Base-by-base conservation (phyloP, 2,797 vertebrate genomes). In the Gallinago solitaria region DNA sequence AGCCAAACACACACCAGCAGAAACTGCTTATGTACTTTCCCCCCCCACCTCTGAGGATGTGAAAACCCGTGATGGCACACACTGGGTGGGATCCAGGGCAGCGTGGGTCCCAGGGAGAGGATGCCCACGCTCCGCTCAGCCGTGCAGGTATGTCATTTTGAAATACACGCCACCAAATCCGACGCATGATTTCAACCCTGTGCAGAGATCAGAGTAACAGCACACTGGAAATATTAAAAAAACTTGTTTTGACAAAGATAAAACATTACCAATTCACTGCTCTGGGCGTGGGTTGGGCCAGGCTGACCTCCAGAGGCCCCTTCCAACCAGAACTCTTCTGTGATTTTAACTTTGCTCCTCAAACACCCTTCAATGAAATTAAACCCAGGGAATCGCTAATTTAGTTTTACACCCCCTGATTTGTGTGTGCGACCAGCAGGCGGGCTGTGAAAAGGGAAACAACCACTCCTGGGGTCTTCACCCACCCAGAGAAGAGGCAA, bases 191-290 rank as follows among this genome's bases (percentile, higher is more conserved):
- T 76, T 37, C 50, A 60, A 67, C 23, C 13, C n/a, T 3, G 7
- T 37, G 27, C 28, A 83, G 41, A 75, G 71, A 68, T 4, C 47
- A 83, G 35, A 30, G 15, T 16, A 74, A 71, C 2, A 11, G 19
- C 2, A n/a, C 43, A 6, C 12, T 28, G 57, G 25, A 63, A 6
- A 12, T 0, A 0, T 2, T 48, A 33, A 11, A 14, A 27, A 25
- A 53, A 13, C 20, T 50, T 60, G 30, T 75, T 87, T 23, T 63
- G 35, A 54, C 63, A 50, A 69, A 24, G 17, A 28, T 9, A 50
- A 54, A 75, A 39, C n/a, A 5, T 43, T 37, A 60, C 7, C 39
- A 48, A 7, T 33, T 65, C 59, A 54, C 11, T 35, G 78, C 59
- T 53, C 1, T 6, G 11, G 78, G 16, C 1, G 2, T 28, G 50